Conservation (phyloP, 2,797 vertebrate species). For the Hipposideros larvatus region DNA sequence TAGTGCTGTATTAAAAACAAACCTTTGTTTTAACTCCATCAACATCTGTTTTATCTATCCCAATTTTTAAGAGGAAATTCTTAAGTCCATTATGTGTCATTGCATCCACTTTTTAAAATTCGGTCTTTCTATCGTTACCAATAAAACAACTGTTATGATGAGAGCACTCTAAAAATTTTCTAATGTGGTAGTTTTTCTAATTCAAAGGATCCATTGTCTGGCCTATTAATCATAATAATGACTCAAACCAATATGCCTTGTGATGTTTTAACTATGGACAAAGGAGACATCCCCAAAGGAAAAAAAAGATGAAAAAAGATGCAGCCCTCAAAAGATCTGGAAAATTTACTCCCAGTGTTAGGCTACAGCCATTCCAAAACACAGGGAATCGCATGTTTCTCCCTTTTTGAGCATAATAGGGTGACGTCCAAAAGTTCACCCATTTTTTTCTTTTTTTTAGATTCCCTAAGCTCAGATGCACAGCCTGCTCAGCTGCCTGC, state of each 20-base stretch:
- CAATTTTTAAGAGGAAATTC: neutral
- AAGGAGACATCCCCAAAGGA: neutral
- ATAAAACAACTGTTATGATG: neutral
- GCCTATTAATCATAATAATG: neutral
- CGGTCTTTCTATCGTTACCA: neutral
- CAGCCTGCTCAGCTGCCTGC: neutral
- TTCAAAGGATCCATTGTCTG: neutral
- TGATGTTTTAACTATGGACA: neutral
- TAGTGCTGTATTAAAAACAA: neutral
- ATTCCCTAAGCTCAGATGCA: neutral
- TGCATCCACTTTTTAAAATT: neutral
- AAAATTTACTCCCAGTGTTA: neutral
- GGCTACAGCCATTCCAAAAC: neutral
- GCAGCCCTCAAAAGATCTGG: neutral
- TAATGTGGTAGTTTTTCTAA: neutral
- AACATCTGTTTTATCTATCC: neutral
- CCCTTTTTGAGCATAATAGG: neutral
- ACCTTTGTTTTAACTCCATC: neutral
- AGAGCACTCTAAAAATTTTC: neutral
- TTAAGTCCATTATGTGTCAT: neutral
- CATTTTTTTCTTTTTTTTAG: neutral
- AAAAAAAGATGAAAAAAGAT: neutral
- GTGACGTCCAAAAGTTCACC: neutral
- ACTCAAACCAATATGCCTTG: neutral
- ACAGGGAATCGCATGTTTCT: neutral